These are phyloP conservation scores for Seriola dumerili DNA, from an alignment of 2,113 vertebrate genomes.

Conservation along the genomic window DNA sequence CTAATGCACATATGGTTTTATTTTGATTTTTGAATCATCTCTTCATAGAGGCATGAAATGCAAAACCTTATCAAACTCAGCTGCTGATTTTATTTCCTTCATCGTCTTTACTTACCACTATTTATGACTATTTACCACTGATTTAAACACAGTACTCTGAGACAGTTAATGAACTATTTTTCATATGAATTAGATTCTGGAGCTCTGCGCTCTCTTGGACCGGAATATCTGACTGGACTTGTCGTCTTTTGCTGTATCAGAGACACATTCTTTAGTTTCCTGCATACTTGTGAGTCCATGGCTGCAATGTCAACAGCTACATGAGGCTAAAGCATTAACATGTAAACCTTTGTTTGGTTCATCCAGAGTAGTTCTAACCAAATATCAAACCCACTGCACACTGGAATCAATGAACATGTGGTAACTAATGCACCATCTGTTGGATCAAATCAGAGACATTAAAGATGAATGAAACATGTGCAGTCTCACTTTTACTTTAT, in stretches of 20 bases:
- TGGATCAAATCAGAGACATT: slow-evolving; percentile 55
- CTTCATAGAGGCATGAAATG: slow-evolving; percentile 25
- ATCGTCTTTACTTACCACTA: slow-evolving; percentile 3
- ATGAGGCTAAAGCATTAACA: background rate
- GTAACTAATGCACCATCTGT: slow-evolving; percentile 37
- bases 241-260: too few relatives aligned
- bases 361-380: background rate
- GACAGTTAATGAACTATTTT: background rate
- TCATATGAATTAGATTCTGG: background rate
- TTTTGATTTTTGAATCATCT: slow-evolving; percentile 29
- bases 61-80: slow-evolving; percentile 1
- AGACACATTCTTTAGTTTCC: background rate
- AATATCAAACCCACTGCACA: background rate
- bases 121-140: slow-evolving; percentile 3
- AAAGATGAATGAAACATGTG: slow-evolving; percentile 61
- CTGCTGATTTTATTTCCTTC: background rate
- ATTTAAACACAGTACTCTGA: background rate
- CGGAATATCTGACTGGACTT: too few relatives aligned
- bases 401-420: slow-evolving; percentile 2
- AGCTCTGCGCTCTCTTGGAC: too few relatives aligned
- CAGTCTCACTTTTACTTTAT: background rate
- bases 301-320: background rate
- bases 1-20: slow-evolving; percentile 40
- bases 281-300: background rate
- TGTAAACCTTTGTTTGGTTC: background rate